A percentile compares a stretch with the other conserved stretches of the same genome.
These are phyloP conservation scores for Thera britannica DNA, from an alignment of 2,888 invertebrate species.

Conservation along the genomic window DNA sequence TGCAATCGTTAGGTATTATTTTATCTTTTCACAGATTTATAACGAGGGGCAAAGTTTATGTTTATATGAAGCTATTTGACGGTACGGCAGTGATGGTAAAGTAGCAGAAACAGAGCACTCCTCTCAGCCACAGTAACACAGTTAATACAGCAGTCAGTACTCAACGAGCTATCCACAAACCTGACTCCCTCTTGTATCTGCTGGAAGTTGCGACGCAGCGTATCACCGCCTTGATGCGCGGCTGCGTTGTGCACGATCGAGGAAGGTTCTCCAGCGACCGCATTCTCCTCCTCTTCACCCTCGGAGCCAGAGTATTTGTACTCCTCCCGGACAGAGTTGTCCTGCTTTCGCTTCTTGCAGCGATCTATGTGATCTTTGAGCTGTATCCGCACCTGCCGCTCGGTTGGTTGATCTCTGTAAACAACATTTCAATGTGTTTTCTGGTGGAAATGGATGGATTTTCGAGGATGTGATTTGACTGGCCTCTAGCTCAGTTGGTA, in stretches of 20 bases:
- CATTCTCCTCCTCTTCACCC: constrained; percentile 97
- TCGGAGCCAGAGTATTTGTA: constrained; percentile 97
- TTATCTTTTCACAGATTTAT: too few species aligned
- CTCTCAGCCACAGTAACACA: not conserved
- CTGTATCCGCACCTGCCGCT: constrained; percentile 98
- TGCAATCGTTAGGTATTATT: too few species aligned
- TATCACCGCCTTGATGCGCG: constrained; percentile 93
- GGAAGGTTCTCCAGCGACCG: constrained; percentile 96
- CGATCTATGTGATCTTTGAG: constrained; percentile 99
- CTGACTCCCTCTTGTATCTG: constrained; percentile 94
- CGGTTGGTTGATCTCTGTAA: constrained; percentile 97
- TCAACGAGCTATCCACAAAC: constrained; percentile 47
- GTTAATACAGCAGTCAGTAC: not conserved
- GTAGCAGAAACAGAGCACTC: not conserved
- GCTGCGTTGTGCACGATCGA: constrained; percentile 95
- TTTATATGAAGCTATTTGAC: too few species aligned
- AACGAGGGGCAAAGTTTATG: too few species aligned
- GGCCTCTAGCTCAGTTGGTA: too few species aligned
- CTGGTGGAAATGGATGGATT: too few species aligned
- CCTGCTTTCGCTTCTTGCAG: constrained; percentile 97
- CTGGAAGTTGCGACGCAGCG: constrained; percentile 98
- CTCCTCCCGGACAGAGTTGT: constrained; percentile 90
- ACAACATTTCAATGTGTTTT: not conserved
- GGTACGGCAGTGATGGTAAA: too few species aligned
- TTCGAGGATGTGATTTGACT: too few species aligned